These are phyloP conservation scores for Pavo muticus DNA, from an alignment of 2,113 vertebrate species.

Conservation along the genomic window DNA sequence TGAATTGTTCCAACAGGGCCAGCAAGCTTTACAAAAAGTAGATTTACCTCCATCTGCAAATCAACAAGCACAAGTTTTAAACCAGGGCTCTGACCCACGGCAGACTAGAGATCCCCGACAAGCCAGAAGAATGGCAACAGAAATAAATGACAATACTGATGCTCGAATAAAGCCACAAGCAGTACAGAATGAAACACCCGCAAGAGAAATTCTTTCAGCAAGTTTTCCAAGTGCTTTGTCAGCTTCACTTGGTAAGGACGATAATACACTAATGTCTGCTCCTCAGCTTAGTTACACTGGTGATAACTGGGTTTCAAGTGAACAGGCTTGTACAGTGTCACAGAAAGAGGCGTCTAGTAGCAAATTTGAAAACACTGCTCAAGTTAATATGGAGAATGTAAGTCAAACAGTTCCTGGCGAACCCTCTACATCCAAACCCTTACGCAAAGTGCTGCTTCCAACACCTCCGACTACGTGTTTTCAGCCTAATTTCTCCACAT, in stretches of 20 bases:
- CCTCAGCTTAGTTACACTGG: constrained; percentile 16
- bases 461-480: constrained; percentile 80
- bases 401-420: constrained; percentile 60
- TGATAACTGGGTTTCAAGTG: constrained; percentile 63
- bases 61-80: constrained; percentile 76
- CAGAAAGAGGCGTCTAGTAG: constrained; percentile 61
- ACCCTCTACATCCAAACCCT: constrained; percentile 66
- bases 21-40: constrained; percentile 79
- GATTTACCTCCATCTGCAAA: constrained; percentile 61
- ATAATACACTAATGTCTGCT: constrained; percentile 12
- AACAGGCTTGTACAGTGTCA: background rate
- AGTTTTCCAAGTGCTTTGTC: constrained; percentile 35
- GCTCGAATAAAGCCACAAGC: background rate
- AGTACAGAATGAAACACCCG: background rate
- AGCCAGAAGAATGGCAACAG: constrained; percentile 72
- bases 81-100: constrained; percentile 84
- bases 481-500: constrained; percentile 64
- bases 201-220: background rate
- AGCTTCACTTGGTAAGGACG: constrained; percentile 37
- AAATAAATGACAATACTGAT: constrained; percentile 55
- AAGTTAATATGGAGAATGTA: constrained; percentile 32
- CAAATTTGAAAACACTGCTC: constrained; percentile 2
- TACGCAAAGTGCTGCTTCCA: constrained; percentile 81
- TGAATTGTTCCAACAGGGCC: constrained; percentile 84
- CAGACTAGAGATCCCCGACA: constrained; percentile 91